Percentiles rank a stretch among this genome's conserved stretches.
Conservation (phyloP, 2,113 vertebrate genomes). For the Gopherus flavomarginatus region DNA sequence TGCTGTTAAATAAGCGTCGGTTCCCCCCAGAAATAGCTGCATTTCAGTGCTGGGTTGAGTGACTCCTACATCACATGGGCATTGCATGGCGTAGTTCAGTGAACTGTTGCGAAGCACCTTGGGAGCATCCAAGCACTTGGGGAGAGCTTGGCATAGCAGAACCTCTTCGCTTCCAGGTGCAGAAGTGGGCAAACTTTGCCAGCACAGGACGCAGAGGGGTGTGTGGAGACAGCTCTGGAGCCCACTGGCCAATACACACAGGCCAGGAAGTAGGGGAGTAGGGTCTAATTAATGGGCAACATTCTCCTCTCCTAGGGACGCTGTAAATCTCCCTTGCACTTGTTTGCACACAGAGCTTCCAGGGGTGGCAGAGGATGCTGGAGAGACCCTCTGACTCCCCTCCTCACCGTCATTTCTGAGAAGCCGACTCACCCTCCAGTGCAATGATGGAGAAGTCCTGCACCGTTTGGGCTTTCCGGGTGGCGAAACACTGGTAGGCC, state of each 20-base stretch:
- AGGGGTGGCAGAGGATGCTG: not conserved
- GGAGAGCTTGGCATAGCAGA: not conserved
- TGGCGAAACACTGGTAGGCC: conserved; percentile 98
- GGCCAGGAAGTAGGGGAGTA: not conserved
- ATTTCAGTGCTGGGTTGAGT: not conserved
- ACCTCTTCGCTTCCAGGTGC: no score
- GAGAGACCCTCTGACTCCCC: accelerated
- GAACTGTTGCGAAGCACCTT: not conserved
- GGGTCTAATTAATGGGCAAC: not conserved
- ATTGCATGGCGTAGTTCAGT: not conserved
- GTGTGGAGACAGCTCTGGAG: not conserved
- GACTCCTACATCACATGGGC: not conserved
- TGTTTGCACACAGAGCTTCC: not conserved
- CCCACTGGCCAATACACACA: accelerated
- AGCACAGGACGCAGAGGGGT: not conserved
- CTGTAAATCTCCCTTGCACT: not conserved
- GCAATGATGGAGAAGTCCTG: conserved; percentile 97
- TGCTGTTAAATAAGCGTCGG: not conserved
- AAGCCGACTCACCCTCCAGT: conserved; percentile 88
- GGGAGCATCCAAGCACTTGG: not conserved
- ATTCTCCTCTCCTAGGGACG: not conserved
- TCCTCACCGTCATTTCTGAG: accelerated
- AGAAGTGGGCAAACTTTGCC: no score
- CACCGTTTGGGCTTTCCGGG: conserved; percentile 91
- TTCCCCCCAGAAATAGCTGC: not conserved